Evolutionary conservation across 2,113 vertebrate species (phyloP), one percentile per base, ranked within the genome.

Genomic region (Rissa tridactyla): DNA sequence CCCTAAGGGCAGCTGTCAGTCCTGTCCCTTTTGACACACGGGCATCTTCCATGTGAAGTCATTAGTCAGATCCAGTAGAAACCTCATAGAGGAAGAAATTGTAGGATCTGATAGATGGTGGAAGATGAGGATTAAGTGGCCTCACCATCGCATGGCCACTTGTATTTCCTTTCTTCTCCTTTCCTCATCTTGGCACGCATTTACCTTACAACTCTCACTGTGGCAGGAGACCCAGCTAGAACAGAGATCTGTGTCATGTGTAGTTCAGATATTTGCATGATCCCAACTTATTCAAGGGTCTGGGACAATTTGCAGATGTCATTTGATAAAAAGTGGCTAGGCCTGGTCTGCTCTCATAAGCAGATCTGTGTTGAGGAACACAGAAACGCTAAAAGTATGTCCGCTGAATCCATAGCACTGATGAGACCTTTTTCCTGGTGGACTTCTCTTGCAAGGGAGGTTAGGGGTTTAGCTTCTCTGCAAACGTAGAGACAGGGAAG

Each of bases 401-500:
- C 10, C 9, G 17, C 18, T 66, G 38, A 73, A 52, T 69, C 10
- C 57, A 6, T 29, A 65, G 27, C 36, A 32, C 20, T 66, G 9
- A 1, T 25, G 29, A 78, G 46, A 75, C 8, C 4, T 71, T 66
- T 20, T 23, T 58, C 73, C 34, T 89, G 32, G 11, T 81, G 46
- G 6, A 5, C 19, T 34, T 18, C 27, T 14, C 14, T 66, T 83
- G 18, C 22, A 55, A 82, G 29, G 15, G 32, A 3, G 1, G 5
- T 21, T 17, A 1, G 30, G 11, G 17, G 20, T 38, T 72, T n/a
- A 49, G 11, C 29, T 70, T 62, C 36, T 58, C 40, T 82, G 15
- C 4, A 81, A 32, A 69, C 2, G 2, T 0, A 22, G 40, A 57
- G 27, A 8, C 0, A 1, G 42, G 25, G 18, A 64, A 79, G 17